A percentile compares a stretch with the other conserved stretches of the same genome.
These are phyloP conservation scores for Theretra japonica DNA, from an alignment of 2,888 invertebrate genomes.

Conservation along the genomic window DNA sequence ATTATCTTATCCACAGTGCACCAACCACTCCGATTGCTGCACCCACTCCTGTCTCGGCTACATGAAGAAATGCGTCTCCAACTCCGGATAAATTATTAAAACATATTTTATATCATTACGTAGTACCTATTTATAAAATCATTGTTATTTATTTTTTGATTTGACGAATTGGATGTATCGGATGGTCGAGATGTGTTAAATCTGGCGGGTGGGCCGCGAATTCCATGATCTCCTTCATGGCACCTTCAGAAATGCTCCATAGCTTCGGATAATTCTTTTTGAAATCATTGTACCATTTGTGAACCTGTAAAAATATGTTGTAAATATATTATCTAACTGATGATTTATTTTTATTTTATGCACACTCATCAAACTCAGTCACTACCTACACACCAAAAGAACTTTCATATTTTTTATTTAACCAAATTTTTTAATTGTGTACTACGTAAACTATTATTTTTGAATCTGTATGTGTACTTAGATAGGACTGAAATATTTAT, in stretches of 20 bases:
- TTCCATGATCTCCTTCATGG: slow-evolving; percentile 87
- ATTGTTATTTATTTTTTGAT: slow-evolving; percentile 52
- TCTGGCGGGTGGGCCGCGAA: slow-evolving; percentile 91
- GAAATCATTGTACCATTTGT: slow-evolving; percentile 89
- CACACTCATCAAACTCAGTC: background rate
- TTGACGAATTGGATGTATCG: slow-evolving; percentile 89
- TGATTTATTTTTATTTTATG: background rate
- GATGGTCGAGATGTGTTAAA: slow-evolving; percentile 88
- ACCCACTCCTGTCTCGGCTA: slow-evolving; percentile 63
- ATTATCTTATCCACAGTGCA: slow-evolving; percentile 58
- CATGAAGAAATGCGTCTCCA: slow-evolving; percentile 65
- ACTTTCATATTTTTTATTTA: too few relatives aligned
- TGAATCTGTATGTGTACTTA: too few relatives aligned
- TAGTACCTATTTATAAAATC: background rate
- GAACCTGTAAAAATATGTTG: slow-evolving; percentile 56
- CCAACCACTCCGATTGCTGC: slow-evolving; percentile 65
- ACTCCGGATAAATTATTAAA: slow-evolving; percentile 32
- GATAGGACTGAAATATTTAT: too few relatives aligned
- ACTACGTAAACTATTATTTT: too few relatives aligned
- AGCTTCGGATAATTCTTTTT: slow-evolving; percentile 87
- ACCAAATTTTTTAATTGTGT: too few relatives aligned
- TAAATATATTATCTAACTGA: background rate
- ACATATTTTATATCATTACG: background rate
- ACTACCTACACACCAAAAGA: too few relatives aligned
- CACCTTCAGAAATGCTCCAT: slow-evolving; percentile 88